These are phyloP conservation scores for Puntigrus tetrazona DNA, from an alignment of 2,113 vertebrate species.

Conservation along the genomic window DNA sequence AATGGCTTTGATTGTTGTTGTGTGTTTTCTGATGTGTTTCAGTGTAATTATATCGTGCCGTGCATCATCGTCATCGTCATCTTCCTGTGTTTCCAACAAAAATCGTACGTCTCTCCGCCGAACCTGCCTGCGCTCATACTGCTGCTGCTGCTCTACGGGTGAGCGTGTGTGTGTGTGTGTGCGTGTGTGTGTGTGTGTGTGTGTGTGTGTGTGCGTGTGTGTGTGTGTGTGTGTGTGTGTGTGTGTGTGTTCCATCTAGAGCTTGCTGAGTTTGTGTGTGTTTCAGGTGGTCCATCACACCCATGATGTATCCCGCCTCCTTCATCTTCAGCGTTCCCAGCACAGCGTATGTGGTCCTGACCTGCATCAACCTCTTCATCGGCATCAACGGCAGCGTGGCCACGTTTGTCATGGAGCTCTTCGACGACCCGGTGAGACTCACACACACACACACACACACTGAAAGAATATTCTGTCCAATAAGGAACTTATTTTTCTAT, in stretches of 20 bases:
- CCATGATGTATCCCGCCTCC: conserved; percentile 97
- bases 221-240: too few relatives aligned
- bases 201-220: too few relatives aligned
- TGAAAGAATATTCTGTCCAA: neutral
- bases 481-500: neutral
- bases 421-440: conserved; percentile 83
- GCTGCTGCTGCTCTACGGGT: conserved; percentile 90
- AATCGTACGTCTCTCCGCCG: conserved; percentile 90
- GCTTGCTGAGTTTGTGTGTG: neutral
- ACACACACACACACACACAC: neutral
- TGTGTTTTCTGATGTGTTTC: conserved; percentile 45
- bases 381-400: conserved; percentile 96
- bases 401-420: conserved; percentile 94
- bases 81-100: conserved; percentile 97
- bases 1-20: neutral
- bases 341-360: conserved; percentile 95
- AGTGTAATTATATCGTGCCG: conserved; percentile 96
- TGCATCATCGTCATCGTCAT: conserved; percentile 90
- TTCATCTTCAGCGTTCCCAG: conserved; percentile 96
- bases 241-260: neutral
- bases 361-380: conserved; percentile 95
- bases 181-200: too few relatives aligned
- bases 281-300: conserved; percentile 93
- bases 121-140: conserved; percentile 92
- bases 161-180: too few relatives aligned